phyloP scores from a whole-genome alignment of 2,113 vertebrate genomes.

The Pongo abelii region DNA sequence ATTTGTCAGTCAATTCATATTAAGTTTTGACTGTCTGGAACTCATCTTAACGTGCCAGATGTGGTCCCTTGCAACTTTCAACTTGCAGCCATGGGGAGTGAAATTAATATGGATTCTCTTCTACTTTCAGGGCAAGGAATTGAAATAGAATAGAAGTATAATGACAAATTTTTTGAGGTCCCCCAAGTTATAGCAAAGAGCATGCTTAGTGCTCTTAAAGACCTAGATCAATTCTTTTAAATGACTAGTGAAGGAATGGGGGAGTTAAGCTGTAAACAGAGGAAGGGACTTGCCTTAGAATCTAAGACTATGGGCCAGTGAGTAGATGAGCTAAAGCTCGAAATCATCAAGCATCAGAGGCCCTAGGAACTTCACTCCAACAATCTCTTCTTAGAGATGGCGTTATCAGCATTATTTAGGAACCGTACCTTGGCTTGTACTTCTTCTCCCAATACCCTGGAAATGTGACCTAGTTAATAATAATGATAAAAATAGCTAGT shows the following conservation, averaged over 20 bases:
- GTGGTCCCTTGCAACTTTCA: neutral
- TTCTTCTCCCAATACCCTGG: neutral
- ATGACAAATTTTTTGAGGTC: neutral
- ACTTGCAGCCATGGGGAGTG: neutral
- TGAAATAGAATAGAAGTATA: neutral
- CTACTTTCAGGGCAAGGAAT: neutral
- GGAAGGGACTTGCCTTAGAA: neutral
- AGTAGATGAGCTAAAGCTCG: neutral
- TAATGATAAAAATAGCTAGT: neutral
- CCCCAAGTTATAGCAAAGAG: neutral
- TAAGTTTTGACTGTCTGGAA: neutral
- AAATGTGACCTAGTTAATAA: neutral
- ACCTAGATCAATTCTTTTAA: neutral
- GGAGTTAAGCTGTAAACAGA: neutral
- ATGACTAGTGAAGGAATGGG: neutral
- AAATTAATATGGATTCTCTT: neutral
- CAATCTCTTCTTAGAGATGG: neutral
- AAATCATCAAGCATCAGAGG: neutral
- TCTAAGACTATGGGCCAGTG: rapidly evolving
- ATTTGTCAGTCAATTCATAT: neutral
- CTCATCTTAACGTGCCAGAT: neutral
- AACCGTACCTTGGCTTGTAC: neutral
- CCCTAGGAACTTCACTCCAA: neutral
- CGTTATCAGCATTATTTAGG: neutral
- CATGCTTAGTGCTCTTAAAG: neutral